These are phyloP conservation scores for Lucinisca nassula DNA, from an alignment of 2,888 invertebrate species.

Conservation along the genomic window DNA sequence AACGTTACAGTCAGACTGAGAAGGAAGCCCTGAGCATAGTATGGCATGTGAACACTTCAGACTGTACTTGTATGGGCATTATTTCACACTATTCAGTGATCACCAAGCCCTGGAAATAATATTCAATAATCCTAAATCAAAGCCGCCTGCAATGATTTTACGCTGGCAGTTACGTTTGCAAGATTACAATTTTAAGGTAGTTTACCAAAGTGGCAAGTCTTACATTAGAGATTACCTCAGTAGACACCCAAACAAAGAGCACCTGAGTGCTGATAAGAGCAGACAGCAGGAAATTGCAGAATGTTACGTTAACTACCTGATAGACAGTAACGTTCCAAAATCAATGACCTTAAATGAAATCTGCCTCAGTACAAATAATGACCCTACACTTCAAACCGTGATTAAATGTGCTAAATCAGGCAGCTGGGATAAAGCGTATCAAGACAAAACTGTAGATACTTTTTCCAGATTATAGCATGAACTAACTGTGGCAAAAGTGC, in stretches of 20 bases:
- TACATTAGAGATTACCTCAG: conserved; percentile 68
- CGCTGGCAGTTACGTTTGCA: not conserved
- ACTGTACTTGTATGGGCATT: conserved; percentile 68
- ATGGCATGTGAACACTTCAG: conserved; percentile 76
- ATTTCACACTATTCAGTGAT: not conserved
- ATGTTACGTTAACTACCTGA: conserved; percentile 52
- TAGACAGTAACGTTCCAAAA: conserved; percentile 23
- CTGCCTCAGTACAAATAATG: too few relatives aligned
- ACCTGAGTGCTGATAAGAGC: not conserved
- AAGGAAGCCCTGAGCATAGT: conserved; percentile 70
- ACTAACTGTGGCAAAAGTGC: not conserved
- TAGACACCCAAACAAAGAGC: conserved; percentile 60
- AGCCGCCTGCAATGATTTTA: not conserved
- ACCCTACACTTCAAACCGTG: too few relatives aligned
- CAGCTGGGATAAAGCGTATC: too few relatives aligned
- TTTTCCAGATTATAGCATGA: not conserved
- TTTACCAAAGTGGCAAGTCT: conserved; percentile 35
- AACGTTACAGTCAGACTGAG: conserved; percentile 72
- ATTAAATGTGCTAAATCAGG: too few relatives aligned
- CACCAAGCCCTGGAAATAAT: conserved; percentile 30
- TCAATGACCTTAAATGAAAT: too few relatives aligned
- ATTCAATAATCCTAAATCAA: conserved; percentile 29
- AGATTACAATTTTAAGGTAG: not conserved
- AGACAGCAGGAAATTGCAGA: not conserved
- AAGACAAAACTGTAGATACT: too few relatives aligned